Base-by-base conservation (phyloP, 2,888 invertebrate species). In the Microctonus aethiopoides region DNA sequence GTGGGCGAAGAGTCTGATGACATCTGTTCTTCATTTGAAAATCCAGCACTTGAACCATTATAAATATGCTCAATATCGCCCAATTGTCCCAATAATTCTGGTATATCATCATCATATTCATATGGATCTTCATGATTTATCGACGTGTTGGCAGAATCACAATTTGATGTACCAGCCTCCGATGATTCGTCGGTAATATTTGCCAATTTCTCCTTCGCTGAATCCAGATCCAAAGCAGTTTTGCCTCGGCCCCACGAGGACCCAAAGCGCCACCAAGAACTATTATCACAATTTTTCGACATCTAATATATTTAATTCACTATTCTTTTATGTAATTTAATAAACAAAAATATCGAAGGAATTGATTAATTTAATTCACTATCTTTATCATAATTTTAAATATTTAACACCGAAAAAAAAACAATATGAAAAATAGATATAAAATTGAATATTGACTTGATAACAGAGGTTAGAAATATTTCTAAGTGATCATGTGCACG, bases 21-120 rank as follows among this genome's bases (percentile, higher is more conserved):
- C 1, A 73, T 68, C 39, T 72, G 72, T 56, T 69, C 74, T 51
- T 75, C 77, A 52, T 63, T 46, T 10, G 57, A 41, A 57, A 73
- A 67, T 52, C 71, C 64, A 11, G 39, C 56, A 13, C 61, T 51
- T 36, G 59, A 9, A 34, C 69, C 72, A 65, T 73, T 70, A 32
- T 73, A 73, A 54, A 63, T 34, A 20, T 74, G 72, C 59, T 71
- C 67, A 26, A 9, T 10, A n/a, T n/a, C 3, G 1, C 26, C n/a
- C 0, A 34, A 10, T 13, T 16, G 7, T 5, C 54, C 72, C 32
- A 39, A 59, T 26, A n/a, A 39, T 77, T 65, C 29, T 78, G 84
- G 82, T 70, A 87, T 84, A 71, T 87, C 87, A 52, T 88, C 88
- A 79, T 88, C 88, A 75, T 87, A 88, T 73, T 87, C 87, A 78